These are phyloP conservation scores for Capreolus pygargus DNA, from an alignment of 2,113 vertebrate species.

Conservation along the genomic window DNA sequence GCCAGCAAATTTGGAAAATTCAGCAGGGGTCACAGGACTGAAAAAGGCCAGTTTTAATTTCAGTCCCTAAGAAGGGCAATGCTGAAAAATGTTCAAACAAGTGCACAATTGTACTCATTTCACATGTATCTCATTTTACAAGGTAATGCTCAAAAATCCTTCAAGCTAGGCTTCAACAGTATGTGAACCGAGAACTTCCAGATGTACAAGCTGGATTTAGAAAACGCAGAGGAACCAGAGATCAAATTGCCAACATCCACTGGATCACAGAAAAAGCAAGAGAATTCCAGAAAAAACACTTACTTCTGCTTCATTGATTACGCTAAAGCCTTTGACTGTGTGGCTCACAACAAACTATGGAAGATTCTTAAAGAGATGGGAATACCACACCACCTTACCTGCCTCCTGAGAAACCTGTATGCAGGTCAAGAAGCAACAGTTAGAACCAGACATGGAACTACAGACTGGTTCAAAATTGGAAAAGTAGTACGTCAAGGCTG, in stretches of 20 bases:
- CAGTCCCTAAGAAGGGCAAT: not conserved
- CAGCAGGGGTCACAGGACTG: not conserved
- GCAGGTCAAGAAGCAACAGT: not conserved
- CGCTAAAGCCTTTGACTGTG: not conserved
- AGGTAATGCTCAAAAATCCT: not conserved
- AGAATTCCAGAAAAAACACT: not conserved
- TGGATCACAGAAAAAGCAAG: not conserved
- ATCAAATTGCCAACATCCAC: not conserved
- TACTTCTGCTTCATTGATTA: not conserved
- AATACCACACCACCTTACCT: not conserved
- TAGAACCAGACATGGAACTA: not conserved
- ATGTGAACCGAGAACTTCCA: not conserved
- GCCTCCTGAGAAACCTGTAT: not conserved
- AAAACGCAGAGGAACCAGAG: not conserved
- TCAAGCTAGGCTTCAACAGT: not conserved
- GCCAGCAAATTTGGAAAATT: not conserved
- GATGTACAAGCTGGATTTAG: not conserved
- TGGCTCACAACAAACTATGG: not conserved
- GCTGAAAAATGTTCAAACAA: not conserved
- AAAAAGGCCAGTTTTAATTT: not conserved
- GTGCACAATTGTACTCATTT: not conserved
- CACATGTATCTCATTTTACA: not conserved
- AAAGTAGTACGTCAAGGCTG: not conserved
- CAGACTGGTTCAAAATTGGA: not conserved
- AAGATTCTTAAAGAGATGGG: not conserved